These are phyloP conservation scores for Addax nasomaculatus DNA, from an alignment of 2,113 vertebrate species.

Conservation along the genomic window DNA sequence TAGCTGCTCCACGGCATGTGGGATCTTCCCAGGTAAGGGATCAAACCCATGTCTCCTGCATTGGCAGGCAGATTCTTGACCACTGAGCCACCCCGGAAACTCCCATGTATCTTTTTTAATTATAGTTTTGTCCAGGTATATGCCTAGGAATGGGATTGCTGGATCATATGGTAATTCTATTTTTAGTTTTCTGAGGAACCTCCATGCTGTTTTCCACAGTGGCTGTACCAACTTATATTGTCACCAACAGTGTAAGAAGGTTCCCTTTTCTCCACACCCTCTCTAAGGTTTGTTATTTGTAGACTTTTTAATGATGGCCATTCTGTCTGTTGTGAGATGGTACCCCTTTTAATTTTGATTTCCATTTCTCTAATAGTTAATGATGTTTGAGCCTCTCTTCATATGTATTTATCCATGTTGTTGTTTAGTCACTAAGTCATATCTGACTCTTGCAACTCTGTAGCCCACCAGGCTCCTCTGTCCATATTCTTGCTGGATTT, in stretches of 20 bases:
- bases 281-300: neutral
- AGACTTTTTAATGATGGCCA: neutral
- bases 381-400: neutral
- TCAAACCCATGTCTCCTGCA: neutral
- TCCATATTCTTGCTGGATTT: neutral
- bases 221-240: neutral
- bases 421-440: neutral
- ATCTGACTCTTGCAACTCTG: neutral
- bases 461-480: neutral
- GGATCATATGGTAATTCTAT: neutral
- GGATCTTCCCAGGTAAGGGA: neutral
- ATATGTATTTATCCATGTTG: neutral
- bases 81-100: neutral
- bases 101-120: neutral
- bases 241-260: neutral
- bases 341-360: neutral
- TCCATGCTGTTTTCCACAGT: neutral
- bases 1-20: neutral
- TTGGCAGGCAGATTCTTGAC: neutral
- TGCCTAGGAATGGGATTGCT: neutral
- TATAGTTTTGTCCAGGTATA: neutral
- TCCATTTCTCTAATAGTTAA: neutral
- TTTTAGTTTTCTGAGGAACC: neutral
- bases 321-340: neutral
- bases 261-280: neutral